Conservation (phyloP, 2,888 invertebrate genomes). For the Euclidia mi region DNA sequence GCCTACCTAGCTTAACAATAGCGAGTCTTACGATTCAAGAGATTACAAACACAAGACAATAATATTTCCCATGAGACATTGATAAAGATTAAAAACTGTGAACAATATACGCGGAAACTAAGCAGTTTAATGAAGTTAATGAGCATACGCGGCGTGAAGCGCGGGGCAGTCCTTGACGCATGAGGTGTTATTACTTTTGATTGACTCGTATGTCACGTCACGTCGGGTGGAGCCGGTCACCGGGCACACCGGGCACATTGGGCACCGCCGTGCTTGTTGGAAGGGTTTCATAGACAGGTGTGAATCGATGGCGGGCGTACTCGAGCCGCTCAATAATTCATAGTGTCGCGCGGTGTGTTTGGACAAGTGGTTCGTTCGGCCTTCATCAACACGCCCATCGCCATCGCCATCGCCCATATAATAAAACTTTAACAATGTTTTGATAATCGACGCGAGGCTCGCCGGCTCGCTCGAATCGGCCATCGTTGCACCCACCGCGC, state of each 20-base stretch:
- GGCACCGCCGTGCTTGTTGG: slow-evolving; percentile 44
- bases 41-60: slow-evolving; percentile 21
- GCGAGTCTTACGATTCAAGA: slow-evolving; percentile 7
- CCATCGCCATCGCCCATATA: too few relatives aligned
- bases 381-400: slow-evolving; percentile 87
- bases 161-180: not conserved
- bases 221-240: too few relatives aligned
- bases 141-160: not conserved
- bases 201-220: too few relatives aligned
- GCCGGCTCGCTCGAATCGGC: slow-evolving; percentile 69
- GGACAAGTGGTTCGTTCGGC: slow-evolving; percentile 85
- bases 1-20: too few relatives aligned
- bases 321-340: slow-evolving; percentile 85
- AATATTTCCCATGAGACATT: slow-evolving; percentile 17
- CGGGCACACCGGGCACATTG: too few relatives aligned
- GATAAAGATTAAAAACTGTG: slow-evolving; percentile 12
- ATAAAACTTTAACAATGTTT: slow-evolving; percentile 89
- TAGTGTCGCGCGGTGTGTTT: slow-evolving; percentile 80
- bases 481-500: slow-evolving; percentile 65
- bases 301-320: slow-evolving; percentile 85
- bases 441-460: slow-evolving; percentile 80
- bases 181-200: too few relatives aligned
- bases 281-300: slow-evolving; percentile 75
- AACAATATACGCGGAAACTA: slow-evolving; percentile 15
- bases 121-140: not conserved